A percentile compares a stretch with the other conserved stretches of the same genome.
Conservation (phyloP, 2,113 vertebrate genomes). For the Bambusicola thoracicus region DNA sequence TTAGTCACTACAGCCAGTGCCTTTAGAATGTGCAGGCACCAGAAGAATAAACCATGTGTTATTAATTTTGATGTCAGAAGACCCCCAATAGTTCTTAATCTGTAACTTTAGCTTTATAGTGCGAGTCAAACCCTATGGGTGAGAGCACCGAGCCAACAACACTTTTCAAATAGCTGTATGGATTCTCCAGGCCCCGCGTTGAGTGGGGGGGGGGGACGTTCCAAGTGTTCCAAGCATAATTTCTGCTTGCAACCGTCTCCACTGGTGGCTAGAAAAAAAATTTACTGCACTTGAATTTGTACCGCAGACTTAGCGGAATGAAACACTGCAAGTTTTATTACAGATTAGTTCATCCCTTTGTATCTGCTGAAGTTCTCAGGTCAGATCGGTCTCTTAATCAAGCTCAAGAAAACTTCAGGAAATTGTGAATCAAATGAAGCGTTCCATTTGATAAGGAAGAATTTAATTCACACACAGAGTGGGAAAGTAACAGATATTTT, state of each 20-base stretch:
- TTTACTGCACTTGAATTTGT: not conserved
- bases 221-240: not conserved
- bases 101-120: conserved; percentile 27
- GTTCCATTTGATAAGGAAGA: not conserved
- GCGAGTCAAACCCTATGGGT: conserved; percentile 22
- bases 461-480: not conserved
- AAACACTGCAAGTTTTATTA: not conserved
- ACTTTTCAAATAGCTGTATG: not conserved
- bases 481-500: not conserved
- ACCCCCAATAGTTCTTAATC: conserved; percentile 53
- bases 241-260: not conserved
- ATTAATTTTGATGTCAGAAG: conserved; percentile 52
- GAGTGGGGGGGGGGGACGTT: not conserved
- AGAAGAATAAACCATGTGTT: conserved; percentile 22
- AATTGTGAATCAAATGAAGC: not conserved
- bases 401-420: not conserved
- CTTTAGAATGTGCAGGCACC: not conserved
- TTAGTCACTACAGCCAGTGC: not conserved
- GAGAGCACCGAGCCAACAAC: not conserved
- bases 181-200: not conserved
- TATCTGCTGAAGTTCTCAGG: not conserved
- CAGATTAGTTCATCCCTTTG: not conserved
- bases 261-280: not conserved
- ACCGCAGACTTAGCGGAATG: not conserved
- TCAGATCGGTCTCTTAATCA: not conserved